phyloP scores from a whole-genome alignment of 1,140 invertebrate genomes.

The Formica exsecta region DNA sequence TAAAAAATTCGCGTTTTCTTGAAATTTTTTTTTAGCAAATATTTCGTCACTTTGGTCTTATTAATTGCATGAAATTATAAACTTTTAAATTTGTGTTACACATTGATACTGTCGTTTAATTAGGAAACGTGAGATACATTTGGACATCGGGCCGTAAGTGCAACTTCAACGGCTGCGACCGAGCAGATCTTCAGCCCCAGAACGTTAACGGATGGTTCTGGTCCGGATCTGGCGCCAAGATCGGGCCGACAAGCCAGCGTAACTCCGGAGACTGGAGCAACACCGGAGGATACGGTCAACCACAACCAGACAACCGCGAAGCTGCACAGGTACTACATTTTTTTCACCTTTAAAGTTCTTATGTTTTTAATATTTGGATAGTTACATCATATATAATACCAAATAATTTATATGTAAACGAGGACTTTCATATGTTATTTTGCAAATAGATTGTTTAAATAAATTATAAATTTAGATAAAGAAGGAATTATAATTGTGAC shows the following conservation, averaged over 20 bases:
- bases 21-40: too few species aligned
- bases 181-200: slow-evolving; percentile 94
- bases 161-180: slow-evolving; percentile 96
- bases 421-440: neutral
- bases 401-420: neutral
- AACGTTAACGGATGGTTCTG: slow-evolving; percentile 98
- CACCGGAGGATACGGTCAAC: slow-evolving; percentile 94
- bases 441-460: neutral
- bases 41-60: neutral
- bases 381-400: neutral
- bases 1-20: neutral
- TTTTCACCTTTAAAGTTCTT: neutral
- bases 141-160: slow-evolving; percentile 97
- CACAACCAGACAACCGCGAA: slow-evolving; percentile 96
- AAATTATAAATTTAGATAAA: slow-evolving; percentile 5
- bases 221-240: slow-evolving; percentile 96
- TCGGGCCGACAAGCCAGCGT: slow-evolving; percentile 94
- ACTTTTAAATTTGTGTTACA: neutral
- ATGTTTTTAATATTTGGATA: neutral
- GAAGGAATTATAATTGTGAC: neutral
- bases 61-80: neutral
- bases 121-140: slow-evolving; percentile 90
- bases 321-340: slow-evolving; percentile 90
- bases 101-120: neutral
- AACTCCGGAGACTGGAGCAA: slow-evolving; percentile 95